phyloP scores from a whole-genome alignment of 2,113 vertebrate genomes.

The Euleptes europaea region DNA sequence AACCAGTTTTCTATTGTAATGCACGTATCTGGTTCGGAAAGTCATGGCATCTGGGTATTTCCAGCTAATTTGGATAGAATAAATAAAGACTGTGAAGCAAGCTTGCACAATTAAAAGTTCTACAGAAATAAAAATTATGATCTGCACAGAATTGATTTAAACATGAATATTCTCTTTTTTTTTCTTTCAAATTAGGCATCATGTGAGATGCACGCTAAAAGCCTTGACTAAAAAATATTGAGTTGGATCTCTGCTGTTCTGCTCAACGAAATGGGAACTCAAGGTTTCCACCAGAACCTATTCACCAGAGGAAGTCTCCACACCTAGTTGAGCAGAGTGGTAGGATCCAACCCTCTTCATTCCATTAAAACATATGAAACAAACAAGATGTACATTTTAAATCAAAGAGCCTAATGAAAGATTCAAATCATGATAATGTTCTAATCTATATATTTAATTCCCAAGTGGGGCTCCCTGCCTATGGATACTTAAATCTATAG shows the following conservation, averaged over 20 bases:
- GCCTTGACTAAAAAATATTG: constrained; percentile 40
- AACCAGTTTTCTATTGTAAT: fast-evolving
- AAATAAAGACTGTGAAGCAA: background rate
- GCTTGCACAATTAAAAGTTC: background rate
- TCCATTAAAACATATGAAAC: constrained; percentile 60
- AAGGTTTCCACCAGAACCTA: no score
- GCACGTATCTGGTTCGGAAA: background rate
- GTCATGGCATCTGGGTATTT: background rate
- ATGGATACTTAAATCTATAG: no score
- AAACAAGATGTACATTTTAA: constrained; percentile 59
- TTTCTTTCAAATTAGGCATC: constrained; percentile 2
- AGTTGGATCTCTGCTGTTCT: no score
- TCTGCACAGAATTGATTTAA: background rate
- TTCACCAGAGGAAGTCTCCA: no score
- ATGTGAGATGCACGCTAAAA: constrained; percentile 29
- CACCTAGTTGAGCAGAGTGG: no score
- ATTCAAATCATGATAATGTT: constrained; percentile 50
- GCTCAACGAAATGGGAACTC: no score
- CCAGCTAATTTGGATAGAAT: background rate
- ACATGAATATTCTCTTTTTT: background rate
- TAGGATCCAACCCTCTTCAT: constrained; percentile 2
- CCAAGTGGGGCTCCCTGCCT: no score
- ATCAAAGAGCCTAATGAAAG: constrained; percentile 58
- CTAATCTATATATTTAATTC: constrained; percentile 17
- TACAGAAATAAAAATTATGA: background rate